These are phyloP conservation scores for Malurus cyaneus DNA, from an alignment of 2,113 vertebrate species.

Conservation along the genomic window DNA sequence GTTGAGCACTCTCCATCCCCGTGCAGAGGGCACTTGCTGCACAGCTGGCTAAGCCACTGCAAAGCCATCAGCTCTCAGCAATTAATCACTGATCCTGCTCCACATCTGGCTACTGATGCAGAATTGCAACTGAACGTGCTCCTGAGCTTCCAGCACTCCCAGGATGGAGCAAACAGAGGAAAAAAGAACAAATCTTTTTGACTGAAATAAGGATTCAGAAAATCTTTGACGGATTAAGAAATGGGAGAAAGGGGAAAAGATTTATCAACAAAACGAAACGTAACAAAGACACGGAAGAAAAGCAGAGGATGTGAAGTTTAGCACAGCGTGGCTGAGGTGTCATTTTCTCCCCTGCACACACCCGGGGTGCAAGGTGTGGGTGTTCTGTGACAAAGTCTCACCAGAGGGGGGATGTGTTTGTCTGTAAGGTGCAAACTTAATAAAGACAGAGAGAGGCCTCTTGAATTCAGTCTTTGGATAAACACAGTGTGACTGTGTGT, in stretches of 20 bases:
- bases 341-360: not conserved
- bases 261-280: not conserved
- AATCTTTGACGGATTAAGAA: not conserved
- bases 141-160: not conserved
- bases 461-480: not conserved
- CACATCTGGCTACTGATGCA: not conserved
- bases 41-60: slow-evolving; percentile 19
- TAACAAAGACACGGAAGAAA: not conserved
- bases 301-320: not conserved
- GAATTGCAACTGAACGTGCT: not conserved
- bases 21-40: not conserved
- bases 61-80: slow-evolving; percentile 15
- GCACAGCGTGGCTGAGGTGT: not conserved
- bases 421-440: not conserved
- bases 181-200: not conserved
- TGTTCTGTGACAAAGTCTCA: not conserved
- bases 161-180: not conserved
- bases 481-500: not conserved
- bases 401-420: not conserved
- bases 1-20: not conserved
- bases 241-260: not conserved
- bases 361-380: not conserved
- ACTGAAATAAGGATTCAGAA: not conserved
- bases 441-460: not conserved
- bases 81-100: slow-evolving; percentile 6